Conservation (phyloP, 2,888 invertebrate genomes). For the Drosophila mimetica region DNA sequence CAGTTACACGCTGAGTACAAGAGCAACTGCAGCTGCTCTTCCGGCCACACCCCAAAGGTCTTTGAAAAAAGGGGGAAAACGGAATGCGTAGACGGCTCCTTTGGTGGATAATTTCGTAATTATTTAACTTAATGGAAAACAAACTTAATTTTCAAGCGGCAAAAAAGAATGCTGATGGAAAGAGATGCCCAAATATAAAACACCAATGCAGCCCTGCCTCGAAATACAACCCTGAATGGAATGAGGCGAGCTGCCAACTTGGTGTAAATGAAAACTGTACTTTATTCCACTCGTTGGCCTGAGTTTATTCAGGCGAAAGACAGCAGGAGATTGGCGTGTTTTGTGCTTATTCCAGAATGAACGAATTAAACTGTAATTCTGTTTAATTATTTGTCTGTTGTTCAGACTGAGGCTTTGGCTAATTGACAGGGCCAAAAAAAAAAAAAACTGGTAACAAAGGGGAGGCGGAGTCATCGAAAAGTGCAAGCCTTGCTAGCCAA, state of each 20-base stretch:
- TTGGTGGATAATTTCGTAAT: slow-evolving; percentile 78
- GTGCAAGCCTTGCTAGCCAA: slow-evolving; percentile 57
- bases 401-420: slow-evolving; percentile 45
- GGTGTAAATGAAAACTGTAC: slow-evolving; percentile 51
- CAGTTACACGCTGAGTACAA: slow-evolving; percentile 55
- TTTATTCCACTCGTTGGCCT: slow-evolving; percentile 13
- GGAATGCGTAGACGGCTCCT: slow-evolving; percentile 41
- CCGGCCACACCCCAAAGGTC: slow-evolving; percentile 28
- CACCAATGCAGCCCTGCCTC: slow-evolving; percentile 4
- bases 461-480: slow-evolving; percentile 36
- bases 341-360: slow-evolving; percentile 54
- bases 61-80: slow-evolving; percentile 10
- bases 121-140: slow-evolving; percentile 81
- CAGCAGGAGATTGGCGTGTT: slow-evolving; percentile 57
- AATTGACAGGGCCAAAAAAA: slow-evolving; percentile 59
- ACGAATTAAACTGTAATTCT: slow-evolving; percentile 73
- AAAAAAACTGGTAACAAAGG: slow-evolving; percentile 36
- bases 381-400: slow-evolving; percentile 65
- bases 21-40: slow-evolving; percentile 70
- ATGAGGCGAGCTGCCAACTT: slow-evolving; percentile 65
- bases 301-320: slow-evolving; percentile 37
- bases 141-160: slow-evolving; percentile 75
- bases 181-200: slow-evolving; percentile 1
- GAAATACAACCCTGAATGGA: slow-evolving; percentile 47
- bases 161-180: slow-evolving; percentile 52